These are phyloP conservation scores for Helicoverpa armigera DNA, from an alignment of 1,140 invertebrate genomes.

Conservation along the genomic window DNA sequence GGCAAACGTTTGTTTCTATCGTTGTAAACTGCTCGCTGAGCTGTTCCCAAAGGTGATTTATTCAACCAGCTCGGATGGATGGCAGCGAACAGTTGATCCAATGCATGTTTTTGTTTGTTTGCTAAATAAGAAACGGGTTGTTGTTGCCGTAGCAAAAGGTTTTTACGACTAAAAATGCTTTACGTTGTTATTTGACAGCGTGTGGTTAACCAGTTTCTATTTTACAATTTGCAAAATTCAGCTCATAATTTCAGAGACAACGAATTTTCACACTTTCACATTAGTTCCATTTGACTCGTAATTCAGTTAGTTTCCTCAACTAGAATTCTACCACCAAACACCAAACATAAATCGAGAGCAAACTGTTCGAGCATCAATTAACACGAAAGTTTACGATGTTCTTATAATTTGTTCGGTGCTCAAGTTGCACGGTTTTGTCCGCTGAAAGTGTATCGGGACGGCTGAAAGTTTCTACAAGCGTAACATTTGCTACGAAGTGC, in stretches of 20 bases:
- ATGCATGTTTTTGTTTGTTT: slow-evolving; percentile 30
- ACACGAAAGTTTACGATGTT: slow-evolving; percentile 14
- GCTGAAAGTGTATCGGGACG: slow-evolving; percentile 43
- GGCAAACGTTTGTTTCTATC: neutral
- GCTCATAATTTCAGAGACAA: too few species aligned
- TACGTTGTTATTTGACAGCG: too few species aligned
- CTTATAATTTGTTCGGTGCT: slow-evolving; percentile 29
- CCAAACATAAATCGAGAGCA: neutral
- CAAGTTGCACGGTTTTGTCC: slow-evolving; percentile 18
- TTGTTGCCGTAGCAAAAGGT: neutral
- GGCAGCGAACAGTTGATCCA: neutral
- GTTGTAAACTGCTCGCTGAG: neutral
- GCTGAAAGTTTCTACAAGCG: slow-evolving; percentile 45
- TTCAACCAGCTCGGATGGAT: neutral
- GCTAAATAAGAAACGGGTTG: neutral
- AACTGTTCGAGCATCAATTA: slow-evolving; percentile 5
- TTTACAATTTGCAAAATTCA: too few species aligned
- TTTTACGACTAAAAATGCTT: too few species aligned
- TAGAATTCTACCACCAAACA: neutral
- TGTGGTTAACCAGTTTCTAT: too few species aligned
- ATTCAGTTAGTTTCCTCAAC: neutral
- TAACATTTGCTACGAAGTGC: slow-evolving; percentile 53
- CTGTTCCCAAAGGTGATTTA: slow-evolving; percentile 33
- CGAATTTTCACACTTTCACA: neutral
- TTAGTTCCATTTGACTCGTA: neutral